Evolutionary conservation across 2,888 invertebrate genomes (phyloP), one percentile per base, ranked within the genome.

Genomic region (Portevinia maculata): DNA sequence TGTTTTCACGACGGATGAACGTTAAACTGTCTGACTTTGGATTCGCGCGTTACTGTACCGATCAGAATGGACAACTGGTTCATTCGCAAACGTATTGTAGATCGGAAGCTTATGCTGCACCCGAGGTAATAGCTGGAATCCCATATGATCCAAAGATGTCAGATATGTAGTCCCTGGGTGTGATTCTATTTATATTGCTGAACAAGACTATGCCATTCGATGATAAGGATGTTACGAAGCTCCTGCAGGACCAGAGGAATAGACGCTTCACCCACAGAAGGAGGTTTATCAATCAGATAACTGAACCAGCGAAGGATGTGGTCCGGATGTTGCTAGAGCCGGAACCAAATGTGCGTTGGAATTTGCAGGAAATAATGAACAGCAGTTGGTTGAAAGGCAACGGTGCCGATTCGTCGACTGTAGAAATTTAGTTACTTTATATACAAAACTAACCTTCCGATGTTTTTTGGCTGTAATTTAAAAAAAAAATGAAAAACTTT

Each of bases 21-120:
- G 95, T 98, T 7, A 98, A 98, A 90, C 91, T 98, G 64, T 97
- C 97, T 1, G 98, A 98, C 91, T 98, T 98, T 89, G 98, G 98
- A 28, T 98, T 98, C 90, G 96, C 98, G 1, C 93, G 97, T 85
- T 96, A 94, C 88, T 96, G 96, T 89, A 94, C 95, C 86, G 92
- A 93, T 21, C 92, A 93, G 1, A 93, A 93, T 57, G 96, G 96
- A 57, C 93, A 94, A 65, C 92, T 95, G 37, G 94, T 96, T 4
- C 92, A 97, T 70, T 98, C 98, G 87, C 94, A 95, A 89, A 98
- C 98, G 0, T 98, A 96, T 88, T 98, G 98, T 89, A 98, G 98
- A n/a, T 98, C 98, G 3, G 97, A 98, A 1, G 98, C 98, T 0
- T 99, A 99, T 90, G 98, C 98, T 0, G 97, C 98, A 0, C 98